Evolutionary conservation across 2,113 vertebrate genomes (phyloP).

Genomic region (Arizona elegans): DNA sequence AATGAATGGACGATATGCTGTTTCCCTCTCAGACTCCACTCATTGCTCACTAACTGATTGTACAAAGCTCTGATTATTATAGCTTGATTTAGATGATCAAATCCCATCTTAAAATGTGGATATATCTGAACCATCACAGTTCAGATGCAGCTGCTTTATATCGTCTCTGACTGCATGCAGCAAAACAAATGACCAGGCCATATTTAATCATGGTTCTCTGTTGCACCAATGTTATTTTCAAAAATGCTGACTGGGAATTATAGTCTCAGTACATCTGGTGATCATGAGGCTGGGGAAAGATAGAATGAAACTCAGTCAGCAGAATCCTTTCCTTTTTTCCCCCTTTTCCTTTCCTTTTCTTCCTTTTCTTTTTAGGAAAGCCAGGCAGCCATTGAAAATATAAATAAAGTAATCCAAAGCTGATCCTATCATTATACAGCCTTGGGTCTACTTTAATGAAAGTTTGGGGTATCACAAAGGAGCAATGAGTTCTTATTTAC

Average conservation of each 20-base stretch:
- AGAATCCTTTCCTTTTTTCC: background rate
- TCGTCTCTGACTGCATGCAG: background rate
- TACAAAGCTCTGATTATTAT: slow-evolving; percentile 21
- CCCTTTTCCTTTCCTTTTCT: background rate
- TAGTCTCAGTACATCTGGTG: background rate
- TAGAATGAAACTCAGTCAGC: background rate
- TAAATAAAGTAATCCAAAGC: background rate
- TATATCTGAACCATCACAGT: background rate
- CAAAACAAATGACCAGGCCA: background rate
- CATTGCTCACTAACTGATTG: slow-evolving; percentile 8
- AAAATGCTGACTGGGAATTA: background rate
- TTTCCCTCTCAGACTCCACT: slow-evolving; percentile 7
- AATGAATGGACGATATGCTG: background rate
- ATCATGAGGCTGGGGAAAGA: background rate
- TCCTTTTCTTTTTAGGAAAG: slow-evolving; percentile 21
- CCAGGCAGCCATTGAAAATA: background rate
- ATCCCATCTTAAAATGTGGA: background rate
- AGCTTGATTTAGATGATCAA: background rate
- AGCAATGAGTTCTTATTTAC: background rate
- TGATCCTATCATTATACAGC: background rate
- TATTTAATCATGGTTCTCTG: background rate
- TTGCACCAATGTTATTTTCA: background rate
- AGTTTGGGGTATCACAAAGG: background rate
- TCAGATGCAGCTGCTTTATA: background rate
- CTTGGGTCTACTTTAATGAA: background rate